Evolutionary conservation across 2,797 vertebrate genomes (phyloP), one percentile per base, ranked within the genome.

Genomic region (Girardinus metallicus): DNA sequence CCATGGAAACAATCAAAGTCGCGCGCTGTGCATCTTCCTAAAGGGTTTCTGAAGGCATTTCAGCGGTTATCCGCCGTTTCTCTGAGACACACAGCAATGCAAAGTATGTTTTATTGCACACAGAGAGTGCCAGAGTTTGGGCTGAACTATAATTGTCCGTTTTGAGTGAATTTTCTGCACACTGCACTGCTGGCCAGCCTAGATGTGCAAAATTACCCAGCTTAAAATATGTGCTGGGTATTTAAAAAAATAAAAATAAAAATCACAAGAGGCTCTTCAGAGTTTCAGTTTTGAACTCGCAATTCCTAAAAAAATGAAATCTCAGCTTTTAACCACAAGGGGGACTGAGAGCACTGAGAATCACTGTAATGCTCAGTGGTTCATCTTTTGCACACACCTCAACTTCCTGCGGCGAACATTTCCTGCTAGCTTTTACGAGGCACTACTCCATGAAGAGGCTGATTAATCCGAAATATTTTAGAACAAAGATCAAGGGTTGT

Each of bases 301-400:
- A 81, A 16, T 16, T 41, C 10, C 39, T 71, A 72, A 72, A 62
- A 73, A 80, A 77, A 76, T 12, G 16, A 80, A 0, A 79, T 9
- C 41, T 46, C 26, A 66, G 26, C 12, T 62, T 83, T 83, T 84
- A 71, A 83, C 93, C 94, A 94, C 93, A 88, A 95, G 94, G 83
- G 91, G 94, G 93, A 90, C 93, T 89, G 90, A 92, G 88, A 92
- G 93, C 88, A 85, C 89, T 49, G 87, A 92, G 75, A 94, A 93
- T 92, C 78, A 74, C 72, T 76, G 39, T 29, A 74, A 79, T 74
- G 60, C 9, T 73, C 68, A 34, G 23, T 57, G 47, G 15, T 44
- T 74, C 34, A 62, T 46, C 9, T 47, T 55, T 77, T 83, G 75
- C 72, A 73, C 43, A 75, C 10, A 75, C 77, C 64, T 78, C 34